Base-by-base conservation (phyloP, 1,140 invertebrate species). In the Anthonomus grandis region DNA sequence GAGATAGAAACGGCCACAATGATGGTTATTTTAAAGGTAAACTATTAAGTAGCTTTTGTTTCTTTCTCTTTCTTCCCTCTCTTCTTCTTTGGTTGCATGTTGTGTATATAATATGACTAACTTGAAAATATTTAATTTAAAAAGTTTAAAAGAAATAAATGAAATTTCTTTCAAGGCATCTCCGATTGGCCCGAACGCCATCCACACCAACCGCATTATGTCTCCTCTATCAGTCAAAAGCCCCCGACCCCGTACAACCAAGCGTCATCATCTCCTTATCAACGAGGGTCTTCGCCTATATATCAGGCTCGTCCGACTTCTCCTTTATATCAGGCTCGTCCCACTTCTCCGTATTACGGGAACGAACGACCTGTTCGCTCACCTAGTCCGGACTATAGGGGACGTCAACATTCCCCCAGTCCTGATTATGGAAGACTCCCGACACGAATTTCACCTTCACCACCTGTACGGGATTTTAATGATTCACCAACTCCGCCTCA, bases 171-270 rank as follows among this genome's bases (percentile, higher is more conserved):
- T 59, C 13, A 25, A 68, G 86, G 87, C 8, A 83, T 90, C 36
- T 84, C 80, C 44, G 87, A 90, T 63, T 90, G 87, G 87, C 85
- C 85, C 1, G 85, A 88, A 65, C 77, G 86, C 15, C 77, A 82
- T 60, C 78, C 78, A 50, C 64, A 75, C 68, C 45, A 71, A 72
- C 50, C 54, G 24, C 60, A 60, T 46, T 39, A 42, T 10, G 46
- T 25, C 36, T 57, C n/a, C 21, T 25, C 47, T 6, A 50, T 59
- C 19, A 54, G 41, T 12, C 42, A 48, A 37, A 58, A 55, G 3
- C 60, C 60, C 15, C 19, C 39, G 41, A n/a, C n/a, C n/a, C 31
- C 51, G 15, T 60, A 60, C n/a, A n/a, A n/a, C 39, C 50, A 55
- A 37, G 49, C 39, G 4, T 59, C 57, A 18, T 39, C 52, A 38